A percentile compares a stretch with the other conserved stretches of the same genome.
phyloP scores from a whole-genome alignment of 2,797 vertebrate species.

The Chloroceryle amazona region DNA sequence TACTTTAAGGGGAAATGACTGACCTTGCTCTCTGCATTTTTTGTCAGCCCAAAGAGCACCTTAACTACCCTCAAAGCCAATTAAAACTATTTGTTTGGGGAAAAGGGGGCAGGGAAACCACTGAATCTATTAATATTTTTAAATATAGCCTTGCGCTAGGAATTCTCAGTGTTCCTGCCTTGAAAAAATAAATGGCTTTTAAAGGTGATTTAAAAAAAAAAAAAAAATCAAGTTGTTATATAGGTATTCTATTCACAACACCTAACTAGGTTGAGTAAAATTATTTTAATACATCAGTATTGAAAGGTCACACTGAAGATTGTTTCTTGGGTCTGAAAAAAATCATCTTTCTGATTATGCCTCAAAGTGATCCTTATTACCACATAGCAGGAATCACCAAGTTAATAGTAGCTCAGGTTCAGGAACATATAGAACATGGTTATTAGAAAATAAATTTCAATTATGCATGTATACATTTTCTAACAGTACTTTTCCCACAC shows the following conservation, averaged over 20 bases:
- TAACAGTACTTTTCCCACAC: neutral
- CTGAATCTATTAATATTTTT: neutral
- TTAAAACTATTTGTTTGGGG: neutral
- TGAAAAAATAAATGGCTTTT: neutral
- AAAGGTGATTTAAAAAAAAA: neutral
- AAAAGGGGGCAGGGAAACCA: neutral
- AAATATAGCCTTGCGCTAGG: neutral
- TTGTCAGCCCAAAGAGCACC: neutral
- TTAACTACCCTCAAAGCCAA: constrained; percentile 32
- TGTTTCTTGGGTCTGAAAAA: neutral
- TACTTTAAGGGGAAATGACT: neutral
- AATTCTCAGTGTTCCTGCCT: neutral
- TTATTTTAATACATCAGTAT: neutral
- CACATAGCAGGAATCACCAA: neutral
- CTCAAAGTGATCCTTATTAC: neutral
- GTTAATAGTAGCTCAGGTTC: neutral
- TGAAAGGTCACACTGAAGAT: neutral
- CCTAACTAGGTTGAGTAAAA: neutral
- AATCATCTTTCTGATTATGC: neutral
- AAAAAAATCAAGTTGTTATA: neutral
- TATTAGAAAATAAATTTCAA: neutral
- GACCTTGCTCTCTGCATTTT: neutral
- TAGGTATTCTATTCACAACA: neutral
- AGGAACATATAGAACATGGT: neutral
- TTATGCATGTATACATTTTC: neutral